Evolutionary conservation across 2,888 invertebrate species (phyloP).

Genomic region (Drosophila cognata): DNA sequence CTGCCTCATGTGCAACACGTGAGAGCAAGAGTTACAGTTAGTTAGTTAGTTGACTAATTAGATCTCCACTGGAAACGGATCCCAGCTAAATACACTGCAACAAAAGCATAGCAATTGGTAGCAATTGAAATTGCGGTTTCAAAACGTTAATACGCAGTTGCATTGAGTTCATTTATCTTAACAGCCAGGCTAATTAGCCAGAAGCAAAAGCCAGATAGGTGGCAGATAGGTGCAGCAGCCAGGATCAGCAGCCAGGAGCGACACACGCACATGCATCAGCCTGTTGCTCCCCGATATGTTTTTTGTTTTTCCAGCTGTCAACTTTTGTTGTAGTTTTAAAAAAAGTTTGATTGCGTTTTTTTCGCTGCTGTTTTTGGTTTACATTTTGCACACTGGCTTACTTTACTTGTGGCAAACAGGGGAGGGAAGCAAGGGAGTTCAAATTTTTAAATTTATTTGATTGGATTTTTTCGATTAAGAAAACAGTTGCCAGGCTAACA

Average conservation of each 20-base stretch:
- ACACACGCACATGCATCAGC: neutral
- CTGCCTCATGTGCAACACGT: neutral
- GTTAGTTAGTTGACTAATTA: neutral
- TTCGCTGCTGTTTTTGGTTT: conserved; percentile 3
- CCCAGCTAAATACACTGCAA: neutral
- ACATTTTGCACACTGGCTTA: conserved; percentile 8
- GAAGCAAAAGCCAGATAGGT: neutral
- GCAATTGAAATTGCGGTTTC: neutral
- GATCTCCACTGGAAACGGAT: neutral
- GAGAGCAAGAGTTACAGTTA: neutral
- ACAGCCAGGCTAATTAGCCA: neutral
- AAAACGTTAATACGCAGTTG: neutral
- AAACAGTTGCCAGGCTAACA: conserved; percentile 42
- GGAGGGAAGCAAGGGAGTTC: neutral
- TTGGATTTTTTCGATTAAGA: conserved; percentile 60
- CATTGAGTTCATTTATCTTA: neutral
- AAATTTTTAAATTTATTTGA: conserved; percentile 50
- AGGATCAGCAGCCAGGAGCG: neutral
- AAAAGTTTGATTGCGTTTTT: conserved; percentile 64
- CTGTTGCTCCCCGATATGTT: conserved; percentile 1
- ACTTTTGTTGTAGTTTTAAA: conserved; percentile 39
- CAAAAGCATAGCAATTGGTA: neutral
- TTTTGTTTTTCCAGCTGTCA: neutral
- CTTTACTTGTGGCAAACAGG: neutral
- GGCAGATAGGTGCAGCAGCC: neutral